These are phyloP conservation scores for Adrianichthys oophorus DNA, from an alignment of 2,797 vertebrate genomes.

Conservation along the genomic window DNA sequence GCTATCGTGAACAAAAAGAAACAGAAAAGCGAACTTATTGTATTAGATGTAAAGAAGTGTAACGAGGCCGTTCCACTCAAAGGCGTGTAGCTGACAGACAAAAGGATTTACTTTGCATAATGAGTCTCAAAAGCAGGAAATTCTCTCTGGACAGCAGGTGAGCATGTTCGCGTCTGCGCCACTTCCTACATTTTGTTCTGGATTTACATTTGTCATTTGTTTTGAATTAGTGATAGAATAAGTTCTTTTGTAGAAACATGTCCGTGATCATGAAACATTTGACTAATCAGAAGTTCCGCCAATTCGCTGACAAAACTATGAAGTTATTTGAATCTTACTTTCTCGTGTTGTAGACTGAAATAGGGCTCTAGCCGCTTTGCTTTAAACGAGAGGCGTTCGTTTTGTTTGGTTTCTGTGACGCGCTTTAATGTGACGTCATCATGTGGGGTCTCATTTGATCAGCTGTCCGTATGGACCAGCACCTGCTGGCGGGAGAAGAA, in stretches of 20 bases:
- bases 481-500: slow-evolving; percentile 20
- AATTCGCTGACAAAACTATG: too few species aligned
- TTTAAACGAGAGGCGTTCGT: background rate
- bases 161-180: slow-evolving; percentile 41
- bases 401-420: slow-evolving; percentile 1
- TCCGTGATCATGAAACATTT: too few species aligned
- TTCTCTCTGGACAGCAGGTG: slow-evolving; percentile 71
- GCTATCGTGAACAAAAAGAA: slow-evolving; percentile 3
- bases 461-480: slow-evolving; percentile 8
- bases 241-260: too few species aligned
- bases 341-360: too few species aligned
- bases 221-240: too few species aligned
- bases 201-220: background rate
- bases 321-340: too few species aligned
- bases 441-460: slow-evolving; percentile 11
- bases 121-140: slow-evolving; percentile 62
- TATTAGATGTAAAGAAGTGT: too few species aligned
- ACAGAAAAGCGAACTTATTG: background rate
- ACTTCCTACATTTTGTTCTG: background rate
- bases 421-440: slow-evolving; percentile 1
- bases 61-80: too few species aligned
- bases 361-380: too few species aligned
- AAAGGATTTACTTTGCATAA: slow-evolving; percentile 25
- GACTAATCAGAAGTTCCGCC: too few species aligned
- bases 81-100: slow-evolving; percentile 3